Evolutionary conservation across 1,140 invertebrate species (phyloP).

Genomic region (Ceratina japonica): DNA sequence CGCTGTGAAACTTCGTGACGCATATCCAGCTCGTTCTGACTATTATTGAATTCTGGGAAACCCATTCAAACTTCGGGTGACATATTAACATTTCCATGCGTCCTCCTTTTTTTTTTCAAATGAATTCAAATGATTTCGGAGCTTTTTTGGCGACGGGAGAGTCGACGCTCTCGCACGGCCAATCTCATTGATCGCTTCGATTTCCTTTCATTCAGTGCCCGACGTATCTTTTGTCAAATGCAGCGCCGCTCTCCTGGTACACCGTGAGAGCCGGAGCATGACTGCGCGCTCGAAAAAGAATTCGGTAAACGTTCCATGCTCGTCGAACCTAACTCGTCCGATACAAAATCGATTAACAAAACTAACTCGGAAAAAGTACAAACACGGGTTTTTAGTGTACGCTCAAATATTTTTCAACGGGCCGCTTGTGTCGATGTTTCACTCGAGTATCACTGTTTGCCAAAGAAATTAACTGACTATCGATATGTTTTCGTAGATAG

Average conservation of each 20-base stretch:
- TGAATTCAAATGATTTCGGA: no score
- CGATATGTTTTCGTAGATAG: neutral
- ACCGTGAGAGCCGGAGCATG: conserved; percentile 7
- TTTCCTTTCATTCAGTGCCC: conserved; percentile 32
- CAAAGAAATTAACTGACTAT: neutral
- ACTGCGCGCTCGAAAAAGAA: conserved; percentile 31
- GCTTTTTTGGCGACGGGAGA: no score
- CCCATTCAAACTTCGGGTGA: neutral
- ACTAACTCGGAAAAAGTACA: conserved; percentile 10
- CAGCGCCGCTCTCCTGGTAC: conserved; percentile 28
- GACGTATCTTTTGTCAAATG: conserved; percentile 4
- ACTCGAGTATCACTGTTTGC: neutral
- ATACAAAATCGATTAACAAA: conserved; percentile 37
- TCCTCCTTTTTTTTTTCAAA: neutral
- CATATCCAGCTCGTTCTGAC: neutral
- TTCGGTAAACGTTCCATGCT: conserved; percentile 29
- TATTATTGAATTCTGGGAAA: neutral
- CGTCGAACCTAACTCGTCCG: conserved; percentile 41
- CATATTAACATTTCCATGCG: no score
- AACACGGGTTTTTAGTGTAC: neutral
- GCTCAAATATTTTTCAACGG: conserved; percentile 1
- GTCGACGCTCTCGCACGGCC: neutral
- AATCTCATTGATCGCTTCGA: neutral
- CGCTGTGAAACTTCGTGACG: neutral
- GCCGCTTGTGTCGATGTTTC: neutral